phyloP scores from a whole-genome alignment of 2,888 invertebrate species.

The Molorchus minor region DNA sequence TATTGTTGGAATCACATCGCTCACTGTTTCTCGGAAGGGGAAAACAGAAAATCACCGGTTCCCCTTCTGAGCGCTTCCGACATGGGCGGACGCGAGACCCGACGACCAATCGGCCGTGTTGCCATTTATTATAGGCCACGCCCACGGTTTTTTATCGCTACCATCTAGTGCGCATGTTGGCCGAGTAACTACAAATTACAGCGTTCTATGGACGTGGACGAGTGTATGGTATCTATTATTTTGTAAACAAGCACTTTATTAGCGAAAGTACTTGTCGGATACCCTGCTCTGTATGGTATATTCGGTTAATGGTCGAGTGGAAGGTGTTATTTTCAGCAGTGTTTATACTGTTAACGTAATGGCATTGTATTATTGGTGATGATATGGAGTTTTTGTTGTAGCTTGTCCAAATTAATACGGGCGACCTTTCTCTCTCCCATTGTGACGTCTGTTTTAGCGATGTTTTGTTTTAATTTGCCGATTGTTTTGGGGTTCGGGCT shows the following conservation, averaged over 20 bases:
- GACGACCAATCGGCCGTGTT: constrained; percentile 51
- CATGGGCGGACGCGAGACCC: constrained; percentile 43
- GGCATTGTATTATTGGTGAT: constrained; percentile 32
- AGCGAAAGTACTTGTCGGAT: constrained; percentile 47
- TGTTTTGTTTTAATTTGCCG: too few species aligned
- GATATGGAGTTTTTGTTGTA: constrained; percentile 37
- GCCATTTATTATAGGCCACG: constrained; percentile 58
- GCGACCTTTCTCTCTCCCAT: constrained; percentile 19
- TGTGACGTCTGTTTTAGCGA: neutral
- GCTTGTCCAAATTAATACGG: constrained; percentile 31
- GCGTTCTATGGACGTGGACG: constrained; percentile 40
- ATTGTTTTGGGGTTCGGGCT: too few species aligned
- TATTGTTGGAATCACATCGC: constrained; percentile 63
- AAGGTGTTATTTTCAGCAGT: constrained; percentile 53
- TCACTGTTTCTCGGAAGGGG: constrained; percentile 62
- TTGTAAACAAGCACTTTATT: constrained; percentile 62
- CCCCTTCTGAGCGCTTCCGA: constrained; percentile 56
- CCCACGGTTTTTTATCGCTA: constrained; percentile 52
- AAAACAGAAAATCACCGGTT: constrained; percentile 59
- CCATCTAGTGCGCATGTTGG: constrained; percentile 50
- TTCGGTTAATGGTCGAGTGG: constrained; percentile 42
- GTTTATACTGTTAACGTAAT: constrained; percentile 39
- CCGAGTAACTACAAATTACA: constrained; percentile 42
- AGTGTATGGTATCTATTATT: constrained; percentile 56
- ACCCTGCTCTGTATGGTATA: constrained; percentile 31